Base-by-base conservation (phyloP, 2,888 invertebrate species). In the Nymphalis urticae region DNA sequence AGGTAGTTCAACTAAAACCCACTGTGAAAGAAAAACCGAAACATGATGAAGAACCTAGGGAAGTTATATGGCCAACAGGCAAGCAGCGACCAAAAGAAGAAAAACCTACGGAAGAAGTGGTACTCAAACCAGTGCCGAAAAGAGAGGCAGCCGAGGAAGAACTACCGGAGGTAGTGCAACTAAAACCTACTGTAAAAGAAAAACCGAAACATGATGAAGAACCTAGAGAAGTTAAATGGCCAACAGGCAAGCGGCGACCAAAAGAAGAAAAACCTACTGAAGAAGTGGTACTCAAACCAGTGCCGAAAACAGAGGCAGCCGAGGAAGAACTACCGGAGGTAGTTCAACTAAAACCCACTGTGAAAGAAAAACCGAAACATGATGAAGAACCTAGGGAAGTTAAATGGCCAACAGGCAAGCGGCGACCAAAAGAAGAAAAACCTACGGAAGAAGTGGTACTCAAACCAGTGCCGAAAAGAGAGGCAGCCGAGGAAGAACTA, bases 261-360 rank as follows among this genome's bases (percentile, higher is more conserved):
- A 76, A 86, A 77, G 74, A 77, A 77, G 77, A 78, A 62, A 81
- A 81, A 67, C 71, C 84, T 0, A 82, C 78, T 68, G 85, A 90
- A 75, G 82, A 85, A 72, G 86, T 93, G 0, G 80, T 81, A 27
- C 80, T 94, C 0, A 94, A 94, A 71, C 93, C 94, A 6, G 77
- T 86, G 62, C 75, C 78, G 75, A 62, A 75, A 71, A 70, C 82
- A 84, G 69, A 82, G 66, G 81, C 83, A 75, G 89, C 85, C 76
- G 77, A 86, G 77, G 73, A 76, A 77, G 77, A 78, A 64, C 81
- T 82, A 66, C 72, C 84, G 80, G 1, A 73, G 84, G 67, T 13
- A 13, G 42, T 42, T 2, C 3, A 42, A 42, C 3, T 42, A 13
- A 42, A 42, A 42, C 42, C 42, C 4, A 42, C 42, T 42, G 42